Conservation (phyloP, 2,113 vertebrate genomes). For the Mesocricetus auratus region DNA sequence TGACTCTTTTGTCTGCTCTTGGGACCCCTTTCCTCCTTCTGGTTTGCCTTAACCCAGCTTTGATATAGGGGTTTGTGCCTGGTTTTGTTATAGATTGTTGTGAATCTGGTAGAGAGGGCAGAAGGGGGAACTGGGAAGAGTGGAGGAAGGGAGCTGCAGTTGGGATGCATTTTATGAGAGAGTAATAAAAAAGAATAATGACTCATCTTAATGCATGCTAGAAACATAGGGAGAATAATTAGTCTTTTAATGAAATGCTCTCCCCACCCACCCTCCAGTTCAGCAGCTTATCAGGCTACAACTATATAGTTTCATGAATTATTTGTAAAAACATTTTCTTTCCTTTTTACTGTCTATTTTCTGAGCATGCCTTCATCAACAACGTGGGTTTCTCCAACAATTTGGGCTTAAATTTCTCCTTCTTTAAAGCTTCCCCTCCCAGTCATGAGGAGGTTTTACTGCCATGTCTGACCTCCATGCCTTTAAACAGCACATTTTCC, state of each 20-base stretch:
- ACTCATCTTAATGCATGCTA: not conserved
- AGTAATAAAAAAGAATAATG: not conserved
- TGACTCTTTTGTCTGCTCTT: not conserved
- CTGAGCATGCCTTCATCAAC: not conserved
- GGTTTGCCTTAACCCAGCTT: not conserved
- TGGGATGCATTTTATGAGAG: no score
- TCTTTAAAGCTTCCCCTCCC: not conserved
- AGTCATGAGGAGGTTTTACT: not conserved
- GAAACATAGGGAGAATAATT: not conserved
- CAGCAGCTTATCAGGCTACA: not conserved
- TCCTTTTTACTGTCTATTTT: not conserved
- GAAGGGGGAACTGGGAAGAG: not conserved
- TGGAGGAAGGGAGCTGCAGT: not conserved
- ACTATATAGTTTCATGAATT: not conserved
- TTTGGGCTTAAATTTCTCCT: not conserved
- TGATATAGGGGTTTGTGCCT: not conserved
- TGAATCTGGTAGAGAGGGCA: not conserved
- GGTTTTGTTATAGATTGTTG: not conserved
- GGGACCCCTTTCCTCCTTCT: not conserved
- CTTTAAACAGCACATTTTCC: not conserved
- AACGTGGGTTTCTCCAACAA: not conserved
- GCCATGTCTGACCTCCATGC: not conserved
- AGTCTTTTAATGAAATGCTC: not conserved
- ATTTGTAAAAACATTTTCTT: not conserved
- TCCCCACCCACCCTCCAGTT: not conserved